phyloP scores from a whole-genome alignment of 1,140 invertebrate genomes.

The Bombus pascuorum region DNA sequence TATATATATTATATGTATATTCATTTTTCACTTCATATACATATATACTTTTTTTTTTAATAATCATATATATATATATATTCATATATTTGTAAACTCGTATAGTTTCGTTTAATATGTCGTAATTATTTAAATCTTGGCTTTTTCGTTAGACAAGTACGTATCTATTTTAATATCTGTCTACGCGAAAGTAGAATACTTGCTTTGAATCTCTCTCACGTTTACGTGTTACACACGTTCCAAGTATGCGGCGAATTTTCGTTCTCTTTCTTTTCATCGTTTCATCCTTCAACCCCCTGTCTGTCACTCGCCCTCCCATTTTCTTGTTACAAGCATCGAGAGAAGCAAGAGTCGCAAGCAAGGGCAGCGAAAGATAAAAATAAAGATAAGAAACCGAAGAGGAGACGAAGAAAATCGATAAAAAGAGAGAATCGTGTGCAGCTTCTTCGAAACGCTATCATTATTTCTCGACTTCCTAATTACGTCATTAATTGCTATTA shows the following conservation, averaged over 20 bases:
- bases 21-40: conserved; percentile 37
- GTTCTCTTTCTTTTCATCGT: too few species aligned
- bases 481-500: not conserved
- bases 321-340: not conserved
- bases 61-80: conserved; percentile 55
- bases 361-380: not conserved
- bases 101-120: conserved; percentile 50
- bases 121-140: conserved; percentile 52
- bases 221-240: not conserved
- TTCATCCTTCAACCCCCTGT: not conserved
- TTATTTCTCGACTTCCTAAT: not conserved
- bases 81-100: conserved; percentile 38
- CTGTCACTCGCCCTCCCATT: not conserved
- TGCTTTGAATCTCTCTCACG: conserved; percentile 1
- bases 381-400: not conserved
- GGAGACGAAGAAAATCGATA: conserved; percentile 9
- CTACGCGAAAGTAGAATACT: conserved; percentile 17
- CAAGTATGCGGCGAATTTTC: conserved; percentile 8
- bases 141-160: conserved; percentile 34
- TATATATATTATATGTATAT: conserved; percentile 53
- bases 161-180: conserved; percentile 14
- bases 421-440: not conserved
- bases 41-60: conserved; percentile 17
- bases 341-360: not conserved
- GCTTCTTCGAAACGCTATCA: conserved; percentile 3